Evolutionary conservation across 2,888 invertebrate genomes (phyloP), one percentile per base, ranked within the genome.

Genomic region (Chymomyza amoena): DNA sequence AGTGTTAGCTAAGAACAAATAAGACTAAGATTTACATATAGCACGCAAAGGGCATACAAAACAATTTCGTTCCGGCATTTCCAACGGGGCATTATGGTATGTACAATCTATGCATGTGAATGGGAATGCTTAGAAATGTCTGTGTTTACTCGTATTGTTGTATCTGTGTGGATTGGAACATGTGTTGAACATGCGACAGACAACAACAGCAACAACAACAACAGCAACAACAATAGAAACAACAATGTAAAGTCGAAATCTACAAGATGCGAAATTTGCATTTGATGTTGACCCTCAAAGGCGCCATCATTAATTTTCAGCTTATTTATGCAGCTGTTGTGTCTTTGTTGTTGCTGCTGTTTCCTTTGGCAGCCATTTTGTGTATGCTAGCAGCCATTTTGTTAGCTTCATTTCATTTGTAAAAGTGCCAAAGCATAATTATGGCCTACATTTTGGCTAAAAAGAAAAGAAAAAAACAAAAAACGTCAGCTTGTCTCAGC

Each of bases 201-300:
- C 20, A 25, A 25, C 25, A 25, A 20, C 20, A 56, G 20, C 56
- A 16, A 56, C 56, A 18, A 25, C 25, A 25, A 20, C 50, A 45
- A 13, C 39, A 45, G n/a, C n/a, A n/a, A n/a, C n/a, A n/a, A n/a
- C n/a, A n/a, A 45, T 13, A 45, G 13, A 10, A 45, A 56, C 65
- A 59, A 59, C 25, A 25, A 60, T 56, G 52, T 20, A 76, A 65
- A 68, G 70, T 66, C 68, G 63, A 63, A 72, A 72, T 77, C 77
- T 75, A 66, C 73, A 68, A 72, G 66, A 74, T 79, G 69, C 77
- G 57, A 61, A 72, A 81, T 81, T 81, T 87, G 85, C 82, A 83
- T 83, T 87, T 76, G 74, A 70, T 78, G 78, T 74, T 78, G 39
- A 82, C 76, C 87, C 85, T 87, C 66, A 73, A 81, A 81, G 82